Evolutionary conservation across 2,797 vertebrate species (phyloP), one percentile per base, ranked within the genome.

Genomic region (Lagorchestes hirsutus): DNA sequence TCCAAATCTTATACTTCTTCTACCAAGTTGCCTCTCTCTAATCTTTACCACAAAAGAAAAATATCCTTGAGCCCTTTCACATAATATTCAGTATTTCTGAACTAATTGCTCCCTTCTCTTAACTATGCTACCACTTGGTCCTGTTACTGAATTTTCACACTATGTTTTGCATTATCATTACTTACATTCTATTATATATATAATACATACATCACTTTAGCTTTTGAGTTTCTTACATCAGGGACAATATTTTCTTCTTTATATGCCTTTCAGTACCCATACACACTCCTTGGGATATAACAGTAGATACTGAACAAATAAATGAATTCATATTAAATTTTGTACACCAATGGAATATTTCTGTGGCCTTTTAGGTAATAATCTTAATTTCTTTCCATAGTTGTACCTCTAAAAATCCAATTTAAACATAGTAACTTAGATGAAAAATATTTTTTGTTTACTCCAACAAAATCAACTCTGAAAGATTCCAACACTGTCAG

Each of bases 391-490:
- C 18, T 87, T 91, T 93, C 59, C 92, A 82, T 46, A 24, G 13
- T 92, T 92, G 34, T 31, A 50, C 91, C 95, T 96, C 95, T 91
- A 96, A 96, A 82, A 82, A 92, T 92, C 67, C 91, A 93, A 90
- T 91, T 96, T 90, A 96, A 95, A 96, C 67, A 92, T 67, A 93
- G 94, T 93, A 96, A 93, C 9, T 93, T 55, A 46, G 62, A 40
- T 11, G 14, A 74, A 67, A 57, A 74, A 74, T 74, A 74, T 34
- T 74, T 74, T n/a, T 46, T 82, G n/a, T 18, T 6, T 24, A 93
- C 54, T 90, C 54, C 96, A 74, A 96, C 59, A 95, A 96, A 97
- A 96, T 24, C 92, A 97, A 92, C 40, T 8, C 93, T 91, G 3
- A 82, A 82, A 96, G 95, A 92, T 93, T 96, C 93, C 31, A 93